These are phyloP conservation scores for Dryocosmus kuriphilus DNA, from an alignment of 2,888 invertebrate genomes.

Conservation along the genomic window DNA sequence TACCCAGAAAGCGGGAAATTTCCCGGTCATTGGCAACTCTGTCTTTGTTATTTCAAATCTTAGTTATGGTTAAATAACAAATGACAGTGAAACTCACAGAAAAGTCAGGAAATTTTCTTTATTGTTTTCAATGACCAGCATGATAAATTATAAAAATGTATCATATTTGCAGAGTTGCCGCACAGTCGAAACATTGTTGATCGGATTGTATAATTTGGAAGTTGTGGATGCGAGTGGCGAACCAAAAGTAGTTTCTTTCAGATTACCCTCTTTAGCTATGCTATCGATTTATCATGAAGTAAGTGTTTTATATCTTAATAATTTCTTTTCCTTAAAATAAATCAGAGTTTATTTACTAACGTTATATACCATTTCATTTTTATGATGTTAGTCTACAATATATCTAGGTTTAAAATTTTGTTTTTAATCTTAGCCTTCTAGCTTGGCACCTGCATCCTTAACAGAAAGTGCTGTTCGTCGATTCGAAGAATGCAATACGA, in stretches of 20 bases:
- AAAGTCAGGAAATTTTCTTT: no score
- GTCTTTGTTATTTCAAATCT: no score
- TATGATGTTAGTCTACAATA: no score
- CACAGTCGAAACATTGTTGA: conserved; percentile 79
- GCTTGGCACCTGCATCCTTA: conserved; percentile 87
- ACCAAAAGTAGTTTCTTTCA: conserved; percentile 90
- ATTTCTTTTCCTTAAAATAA: background rate
- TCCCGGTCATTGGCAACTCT: no score
- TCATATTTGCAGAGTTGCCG: conserved; percentile 76
- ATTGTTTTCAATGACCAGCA: no score
- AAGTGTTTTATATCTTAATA: conserved; percentile 49
- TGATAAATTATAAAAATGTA: no score
- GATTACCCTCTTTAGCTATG: conserved; percentile 93
- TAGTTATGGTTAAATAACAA: no score
- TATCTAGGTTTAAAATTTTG: no score
- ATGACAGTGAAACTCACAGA: no score
- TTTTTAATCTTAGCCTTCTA: conserved; percentile 82
- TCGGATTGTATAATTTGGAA: conserved; percentile 92
- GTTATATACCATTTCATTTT: no score
- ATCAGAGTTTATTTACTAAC: no score
- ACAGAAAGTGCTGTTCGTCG: conserved; percentile 91
- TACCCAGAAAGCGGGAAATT: no score
- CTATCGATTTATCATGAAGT: conserved; percentile 96
- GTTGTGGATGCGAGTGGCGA: conserved; percentile 91
- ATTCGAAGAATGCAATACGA: conserved; percentile 93